A percentile compares a stretch with the other conserved stretches of the same genome.
These are phyloP conservation scores for Rhodeus uyekii DNA, from an alignment of 2,797 vertebrate species.

Conservation along the genomic window DNA sequence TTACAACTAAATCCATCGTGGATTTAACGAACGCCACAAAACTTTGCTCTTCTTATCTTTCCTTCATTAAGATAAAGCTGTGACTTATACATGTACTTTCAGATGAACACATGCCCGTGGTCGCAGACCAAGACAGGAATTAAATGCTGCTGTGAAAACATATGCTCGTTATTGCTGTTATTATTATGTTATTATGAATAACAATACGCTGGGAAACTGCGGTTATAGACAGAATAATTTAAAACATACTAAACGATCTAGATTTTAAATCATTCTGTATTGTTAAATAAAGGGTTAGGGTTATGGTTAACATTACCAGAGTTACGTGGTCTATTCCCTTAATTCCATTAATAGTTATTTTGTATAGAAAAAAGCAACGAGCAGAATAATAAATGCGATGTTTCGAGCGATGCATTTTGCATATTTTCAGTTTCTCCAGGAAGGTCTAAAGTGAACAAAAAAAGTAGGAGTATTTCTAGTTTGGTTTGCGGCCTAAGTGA, in stretches of 20 bases:
- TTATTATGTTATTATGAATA: not conserved
- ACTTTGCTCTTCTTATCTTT: not conserved
- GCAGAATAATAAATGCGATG: not conserved
- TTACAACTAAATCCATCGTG: not conserved
- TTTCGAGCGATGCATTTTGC: not conserved
- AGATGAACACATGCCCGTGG: not conserved
- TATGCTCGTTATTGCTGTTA: not conserved
- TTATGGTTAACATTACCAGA: too few relatives aligned
- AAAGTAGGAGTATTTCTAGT: not conserved
- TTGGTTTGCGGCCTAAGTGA: constrained; percentile 6
- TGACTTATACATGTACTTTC: not conserved
- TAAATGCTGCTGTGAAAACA: not conserved
- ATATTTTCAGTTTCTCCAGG: not conserved
- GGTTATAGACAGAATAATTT: not conserved
- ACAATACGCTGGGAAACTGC: not conserved
- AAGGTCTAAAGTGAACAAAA: not conserved
- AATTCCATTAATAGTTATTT: too few relatives aligned
- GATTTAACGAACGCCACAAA: not conserved
- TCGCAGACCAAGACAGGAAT: not conserved
- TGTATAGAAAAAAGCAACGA: not conserved
- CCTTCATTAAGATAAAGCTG: not conserved
- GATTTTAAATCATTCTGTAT: too few relatives aligned
- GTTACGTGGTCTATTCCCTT: too few relatives aligned
- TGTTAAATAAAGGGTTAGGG: too few relatives aligned
- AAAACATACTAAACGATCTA: too few relatives aligned